phyloP scores from a whole-genome alignment of 2,888 invertebrate genomes.

The Mesorhabditis sp. region DNA sequence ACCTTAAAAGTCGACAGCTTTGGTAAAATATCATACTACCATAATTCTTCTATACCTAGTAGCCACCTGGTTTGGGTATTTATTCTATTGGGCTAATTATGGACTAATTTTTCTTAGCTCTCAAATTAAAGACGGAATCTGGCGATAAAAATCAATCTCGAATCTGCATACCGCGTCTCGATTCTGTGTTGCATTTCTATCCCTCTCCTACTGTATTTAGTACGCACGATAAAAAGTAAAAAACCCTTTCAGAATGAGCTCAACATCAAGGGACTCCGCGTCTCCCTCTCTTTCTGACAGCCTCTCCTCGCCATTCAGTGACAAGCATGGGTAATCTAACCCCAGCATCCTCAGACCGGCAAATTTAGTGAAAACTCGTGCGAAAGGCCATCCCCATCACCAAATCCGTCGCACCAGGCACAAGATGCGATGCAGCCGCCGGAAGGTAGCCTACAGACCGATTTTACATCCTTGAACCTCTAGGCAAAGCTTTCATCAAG shows the following conservation, averaged over 20 bases:
- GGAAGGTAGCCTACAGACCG: neutral
- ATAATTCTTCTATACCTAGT: too few species aligned
- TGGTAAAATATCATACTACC: too few species aligned
- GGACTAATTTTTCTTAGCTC: too few species aligned
- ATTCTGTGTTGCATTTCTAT: neutral
- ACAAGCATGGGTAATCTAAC: neutral
- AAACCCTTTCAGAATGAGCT: neutral
- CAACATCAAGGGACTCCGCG: neutral
- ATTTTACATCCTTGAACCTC: neutral
- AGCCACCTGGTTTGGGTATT: too few species aligned
- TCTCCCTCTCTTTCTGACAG: neutral
- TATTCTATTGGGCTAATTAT: too few species aligned
- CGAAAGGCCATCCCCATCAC: neutral
- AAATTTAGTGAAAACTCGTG: neutral
- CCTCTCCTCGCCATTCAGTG: neutral
- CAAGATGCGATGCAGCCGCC: neutral
- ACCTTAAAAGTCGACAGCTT: too few species aligned
- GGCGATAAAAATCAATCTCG: too few species aligned
- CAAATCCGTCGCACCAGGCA: neutral
- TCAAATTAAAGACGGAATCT: too few species aligned
- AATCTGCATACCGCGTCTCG: neutral
- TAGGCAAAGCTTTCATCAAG: conserved; percentile 4
- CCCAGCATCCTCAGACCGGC: neutral
- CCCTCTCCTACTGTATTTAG: neutral
- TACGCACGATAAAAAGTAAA: too few species aligned